Evolutionary conservation across 2,888 invertebrate species (phyloP), one percentile per base, ranked within the genome.

Genomic region (Drosophila quinaria): DNA sequence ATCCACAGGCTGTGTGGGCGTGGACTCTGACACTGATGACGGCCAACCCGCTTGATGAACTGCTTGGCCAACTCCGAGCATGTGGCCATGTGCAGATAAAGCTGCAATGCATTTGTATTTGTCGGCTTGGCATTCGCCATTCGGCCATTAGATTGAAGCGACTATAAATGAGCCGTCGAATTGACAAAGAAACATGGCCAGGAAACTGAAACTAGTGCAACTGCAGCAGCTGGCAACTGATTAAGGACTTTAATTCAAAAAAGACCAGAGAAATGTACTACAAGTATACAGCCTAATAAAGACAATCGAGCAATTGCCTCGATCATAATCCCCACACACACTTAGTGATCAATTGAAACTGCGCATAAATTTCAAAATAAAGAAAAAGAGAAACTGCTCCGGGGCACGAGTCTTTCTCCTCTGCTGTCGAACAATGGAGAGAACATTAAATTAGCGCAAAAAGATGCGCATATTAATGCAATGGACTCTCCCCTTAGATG

Each of bases 101-200:
- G 52, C 59, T 55, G 63, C 56, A 60, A 55, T 59, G 68, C 81
- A 83, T 80, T 86, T 86, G 86, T 83, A 75, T 78, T 63, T 71
- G 86, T 83, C 83, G 55, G 50, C 8, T 75, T 66, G 80, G 59
- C 72, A 72, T 68, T 76, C 49, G 51, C 51, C 29, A 29, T 8
- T 29, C 22, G 41, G 58, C 52, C 72, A 60, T 54, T 60, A 55
- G 61, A 60, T 65, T 69, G 50, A 41, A 64, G 58, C 35, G 60
- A 67, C 68, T 71, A 81, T 74, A 80, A 87, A 80, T 87, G 88
- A 71, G 71, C 78, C 72, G 66, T 69, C 52, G 66, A 75, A 75
- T 73, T 78, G 83, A 85, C 78, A 78, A 74, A 70, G 80, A 79
- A 85, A 68, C 82, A 87, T 81, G 74, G 63, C 29, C 85, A 64